Percentiles rank a stretch among this genome's conserved stretches.
phyloP scores from a whole-genome alignment of 2,113 vertebrate genomes.

The Pao palembangensis region DNA sequence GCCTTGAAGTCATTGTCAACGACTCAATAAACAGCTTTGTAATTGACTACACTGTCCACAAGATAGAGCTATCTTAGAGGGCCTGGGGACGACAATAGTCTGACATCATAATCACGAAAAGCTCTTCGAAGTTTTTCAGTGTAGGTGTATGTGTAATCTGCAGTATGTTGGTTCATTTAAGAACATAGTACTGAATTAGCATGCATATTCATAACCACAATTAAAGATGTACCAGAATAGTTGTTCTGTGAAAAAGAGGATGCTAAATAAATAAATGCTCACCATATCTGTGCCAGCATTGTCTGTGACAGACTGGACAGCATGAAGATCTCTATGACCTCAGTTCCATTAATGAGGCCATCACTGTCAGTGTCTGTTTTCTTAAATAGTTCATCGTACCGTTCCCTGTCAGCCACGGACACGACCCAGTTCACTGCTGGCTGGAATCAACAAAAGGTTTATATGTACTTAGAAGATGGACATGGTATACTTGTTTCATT shows the following conservation, averaged over 20 bases:
- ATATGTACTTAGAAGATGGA: conserved; percentile 1
- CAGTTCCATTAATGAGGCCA: conserved; percentile 86
- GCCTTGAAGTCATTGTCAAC: not conserved
- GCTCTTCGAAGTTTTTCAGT: too few relatives aligned
- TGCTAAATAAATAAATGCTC: conserved; percentile 46
- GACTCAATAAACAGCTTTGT: not conserved
- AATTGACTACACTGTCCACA: conserved; percentile 2
- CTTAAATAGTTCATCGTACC: conserved; percentile 90
- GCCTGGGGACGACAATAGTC: not conserved
- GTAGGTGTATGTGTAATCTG: too few relatives aligned
- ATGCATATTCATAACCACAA: too few relatives aligned
- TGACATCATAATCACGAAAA: too few relatives aligned
- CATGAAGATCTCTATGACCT: conserved; percentile 98
- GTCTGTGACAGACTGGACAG: conserved; percentile 90
- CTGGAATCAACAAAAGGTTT: conserved; percentile 57
- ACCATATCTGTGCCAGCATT: conserved; percentile 95
- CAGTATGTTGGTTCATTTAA: too few relatives aligned
- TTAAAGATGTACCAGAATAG: not conserved
- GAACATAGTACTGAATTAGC: too few relatives aligned
- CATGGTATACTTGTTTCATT: too few relatives aligned
- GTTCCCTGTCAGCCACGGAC: conserved; percentile 80
- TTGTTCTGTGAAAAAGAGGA: not conserved
- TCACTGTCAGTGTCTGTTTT: conserved; percentile 88
- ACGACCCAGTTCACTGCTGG: conserved; percentile 85
- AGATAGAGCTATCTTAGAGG: conserved; percentile 3